Base-by-base conservation (phyloP, 2,888 invertebrate genomes). In the Caenorhabditis panamensis region DNA sequence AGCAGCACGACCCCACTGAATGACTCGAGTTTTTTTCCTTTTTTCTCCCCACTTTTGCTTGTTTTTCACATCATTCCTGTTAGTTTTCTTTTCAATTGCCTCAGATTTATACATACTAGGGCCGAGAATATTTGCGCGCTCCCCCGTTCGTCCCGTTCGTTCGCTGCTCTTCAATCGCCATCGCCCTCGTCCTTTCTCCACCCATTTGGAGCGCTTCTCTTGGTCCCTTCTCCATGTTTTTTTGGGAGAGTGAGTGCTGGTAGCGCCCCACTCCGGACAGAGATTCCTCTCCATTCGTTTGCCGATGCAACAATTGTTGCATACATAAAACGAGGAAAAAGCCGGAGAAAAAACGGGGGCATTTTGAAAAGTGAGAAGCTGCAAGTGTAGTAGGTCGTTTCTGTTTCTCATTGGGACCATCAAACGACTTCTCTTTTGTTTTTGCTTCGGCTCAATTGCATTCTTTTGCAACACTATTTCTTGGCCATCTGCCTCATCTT, bases 401-500 rank as follows among this genome's bases (percentile, higher is more conserved):
- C 77, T 68, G 77, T 77, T 77, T 77, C 77, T 77, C 77, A 77
- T 77, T 77, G 67, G 68, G 73, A 73, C 73, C 73, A 73, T 73
- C 73, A 56, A 77, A 77, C 62, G 68, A 69, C 77, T 77, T 77
- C 31, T 64, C 56, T 77, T 69, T 69, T 77, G 68, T 68, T 69
- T 77, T 76, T 49, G 26, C 24, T 41, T 26, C 41, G 51, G 8
- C 51, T 66, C 73, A 41, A 58, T 73, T 51, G 56, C 64, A 72
- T 59, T 61, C 56, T 64, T 69, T 78, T 64, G 66, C 71, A 58
- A 69, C 78, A 66, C 53, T 66, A 63, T 58, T 68, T 63, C 26
- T 36, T 24, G 37, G 63, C 56, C 72, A 72, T 58, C 64, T 73
- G 56, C 51, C 41, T 49, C 49, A 47, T 49, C 18, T 31, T 51